Percentiles rank a stretch among this genome's conserved stretches.
These are phyloP conservation scores for Pseudococcus longispinus DNA, from an alignment of 2,888 invertebrate species.

Conservation along the genomic window DNA sequence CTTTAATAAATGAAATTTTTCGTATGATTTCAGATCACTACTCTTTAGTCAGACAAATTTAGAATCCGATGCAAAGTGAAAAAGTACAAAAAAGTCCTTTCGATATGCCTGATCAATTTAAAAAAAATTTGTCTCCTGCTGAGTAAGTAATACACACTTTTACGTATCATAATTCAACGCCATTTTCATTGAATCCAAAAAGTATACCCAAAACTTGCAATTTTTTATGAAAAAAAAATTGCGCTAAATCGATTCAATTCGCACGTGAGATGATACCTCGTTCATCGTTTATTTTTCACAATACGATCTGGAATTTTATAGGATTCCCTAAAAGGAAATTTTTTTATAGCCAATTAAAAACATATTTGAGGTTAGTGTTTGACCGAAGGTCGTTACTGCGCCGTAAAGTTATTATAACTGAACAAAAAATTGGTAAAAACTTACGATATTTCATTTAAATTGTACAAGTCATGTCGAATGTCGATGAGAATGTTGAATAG, in stretches of 20 bases:
- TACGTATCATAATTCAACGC: no score
- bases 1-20: no score
- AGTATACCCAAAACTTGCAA: background rate
- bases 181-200: no score
- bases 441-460: conserved; percentile 4
- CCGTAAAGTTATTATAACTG: background rate
- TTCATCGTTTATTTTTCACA: background rate
- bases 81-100: no score
- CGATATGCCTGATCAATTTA: no score
- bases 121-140: no score
- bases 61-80: no score
- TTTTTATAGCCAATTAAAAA: background rate
- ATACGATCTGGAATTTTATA: background rate
- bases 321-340: conserved; percentile 19
- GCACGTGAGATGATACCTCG: background rate
- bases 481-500: background rate
- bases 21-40: no score
- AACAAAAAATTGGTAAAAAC: background rate
- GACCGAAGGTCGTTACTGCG: background rate
- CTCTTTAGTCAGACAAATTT: no score
- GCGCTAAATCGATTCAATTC: background rate
- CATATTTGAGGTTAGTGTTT: conserved; percentile 1
- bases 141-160: no score
- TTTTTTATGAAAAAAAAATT: background rate
- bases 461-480: conserved; percentile 1